A percentile compares a stretch with the other conserved stretches of the same genome.
phyloP scores from a whole-genome alignment of 2,888 invertebrate genomes.

The Adineta ricciae region DNA sequence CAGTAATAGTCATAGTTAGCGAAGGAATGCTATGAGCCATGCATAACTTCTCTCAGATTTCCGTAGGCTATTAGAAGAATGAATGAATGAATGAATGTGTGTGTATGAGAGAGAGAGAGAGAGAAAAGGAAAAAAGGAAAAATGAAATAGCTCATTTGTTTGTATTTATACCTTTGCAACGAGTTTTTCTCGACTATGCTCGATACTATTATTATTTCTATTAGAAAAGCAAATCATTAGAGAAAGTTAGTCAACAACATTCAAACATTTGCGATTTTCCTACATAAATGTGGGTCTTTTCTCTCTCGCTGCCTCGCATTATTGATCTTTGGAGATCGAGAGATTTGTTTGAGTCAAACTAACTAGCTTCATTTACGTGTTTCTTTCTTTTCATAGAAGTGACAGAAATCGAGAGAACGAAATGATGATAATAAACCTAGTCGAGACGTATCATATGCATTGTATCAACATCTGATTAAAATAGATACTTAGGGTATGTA shows the following conservation, averaged over 20 bases:
- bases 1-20: background rate
- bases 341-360: background rate
- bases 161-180: background rate
- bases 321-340: background rate
- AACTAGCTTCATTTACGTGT: too few relatives aligned
- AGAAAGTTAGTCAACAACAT: background rate
- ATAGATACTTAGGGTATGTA: background rate
- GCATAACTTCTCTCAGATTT: background rate
- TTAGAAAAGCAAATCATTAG: background rate
- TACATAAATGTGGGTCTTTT: background rate
- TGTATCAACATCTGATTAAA: background rate
- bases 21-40: background rate
- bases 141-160: background rate
- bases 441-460: background rate
- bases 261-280: too few relatives aligned
- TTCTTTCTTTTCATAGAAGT: too few relatives aligned
- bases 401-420: too few relatives aligned
- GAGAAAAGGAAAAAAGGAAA: background rate
- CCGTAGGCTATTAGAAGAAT: background rate
- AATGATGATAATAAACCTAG: background rate
- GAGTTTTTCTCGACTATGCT: background rate
- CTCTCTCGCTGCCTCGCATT: background rate
- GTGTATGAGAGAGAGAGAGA: too few relatives aligned
- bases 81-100: too few relatives aligned
- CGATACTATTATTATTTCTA: background rate